Conservation (phyloP, 2,797 vertebrate species). For the Ctenosaura bakeri region DNA sequence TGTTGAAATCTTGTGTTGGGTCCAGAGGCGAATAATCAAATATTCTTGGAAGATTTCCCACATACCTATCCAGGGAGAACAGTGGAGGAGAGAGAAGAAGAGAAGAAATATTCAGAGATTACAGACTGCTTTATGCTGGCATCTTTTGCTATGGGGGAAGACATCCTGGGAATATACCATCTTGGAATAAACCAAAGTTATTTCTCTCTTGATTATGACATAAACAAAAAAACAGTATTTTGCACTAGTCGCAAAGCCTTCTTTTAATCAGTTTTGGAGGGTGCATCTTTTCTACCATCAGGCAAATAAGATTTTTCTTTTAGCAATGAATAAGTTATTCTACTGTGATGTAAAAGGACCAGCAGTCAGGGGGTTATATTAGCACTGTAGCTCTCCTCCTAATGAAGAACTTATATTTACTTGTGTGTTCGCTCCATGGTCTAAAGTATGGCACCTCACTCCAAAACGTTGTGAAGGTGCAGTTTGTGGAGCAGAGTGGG, state of each 20-base stretch:
- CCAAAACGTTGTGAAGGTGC: too few relatives aligned
- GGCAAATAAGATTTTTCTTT: too few relatives aligned
- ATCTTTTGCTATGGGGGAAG: background rate
- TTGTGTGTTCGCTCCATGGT: background rate
- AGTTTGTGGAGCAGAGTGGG: background rate
- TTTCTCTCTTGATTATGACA: background rate
- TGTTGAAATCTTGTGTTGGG: conserved; percentile 96
- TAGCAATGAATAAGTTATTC: background rate
- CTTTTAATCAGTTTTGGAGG: too few relatives aligned
- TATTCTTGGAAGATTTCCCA: conserved; percentile 97
- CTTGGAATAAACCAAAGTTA: background rate
- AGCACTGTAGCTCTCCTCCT: background rate
- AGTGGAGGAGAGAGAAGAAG: conserved; percentile 29
- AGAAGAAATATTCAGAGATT: conserved; percentile 5
- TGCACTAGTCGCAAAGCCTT: background rate
- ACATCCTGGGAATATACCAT: background rate
- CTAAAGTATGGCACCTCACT: too few relatives aligned
- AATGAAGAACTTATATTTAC: background rate
- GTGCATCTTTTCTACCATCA: background rate
- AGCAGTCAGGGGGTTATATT: background rate
- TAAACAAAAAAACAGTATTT: background rate
- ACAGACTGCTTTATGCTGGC: background rate
- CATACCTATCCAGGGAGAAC: conserved; percentile 86
- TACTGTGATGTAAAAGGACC: background rate
- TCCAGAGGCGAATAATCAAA: conserved; percentile 98